phyloP scores from a whole-genome alignment of 2,888 invertebrate species.

The Meteorus cinctellus region DNA sequence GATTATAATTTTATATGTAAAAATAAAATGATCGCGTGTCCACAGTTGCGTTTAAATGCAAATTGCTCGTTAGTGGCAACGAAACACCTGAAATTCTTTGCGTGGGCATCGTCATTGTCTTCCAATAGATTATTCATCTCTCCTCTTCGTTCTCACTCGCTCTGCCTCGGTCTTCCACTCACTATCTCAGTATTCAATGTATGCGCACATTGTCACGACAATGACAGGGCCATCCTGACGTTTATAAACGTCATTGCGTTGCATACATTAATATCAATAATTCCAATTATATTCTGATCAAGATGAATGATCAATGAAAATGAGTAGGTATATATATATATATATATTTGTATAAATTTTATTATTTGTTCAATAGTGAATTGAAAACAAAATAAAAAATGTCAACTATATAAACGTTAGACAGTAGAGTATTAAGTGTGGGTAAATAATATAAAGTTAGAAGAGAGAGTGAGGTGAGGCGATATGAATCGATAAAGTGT shows the following conservation, averaged over 20 bases:
- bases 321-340: conserved; percentile 5
- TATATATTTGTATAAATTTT: no score
- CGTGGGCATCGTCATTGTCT: conserved; percentile 47
- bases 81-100: conserved; percentile 63
- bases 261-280: conserved; percentile 18
- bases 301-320: conserved; percentile 9
- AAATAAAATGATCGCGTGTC: conserved; percentile 46
- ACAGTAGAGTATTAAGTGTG: conserved; percentile 8
- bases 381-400: background rate
- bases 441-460: background rate
- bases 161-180: no score
- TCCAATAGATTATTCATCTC: conserved; percentile 67
- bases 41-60: conserved; percentile 62
- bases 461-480: no score
- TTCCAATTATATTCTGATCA: conserved; percentile 13
- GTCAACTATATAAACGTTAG: background rate
- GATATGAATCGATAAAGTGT: background rate
- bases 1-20: background rate
- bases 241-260: conserved; percentile 27
- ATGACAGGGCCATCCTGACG: conserved; percentile 4
- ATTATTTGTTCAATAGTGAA: background rate
- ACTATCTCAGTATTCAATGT: background rate
- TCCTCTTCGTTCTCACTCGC: background rate
- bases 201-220: conserved; percentile 18
- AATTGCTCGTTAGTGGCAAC: conserved; percentile 61